Base-by-base conservation (phyloP, 2,113 vertebrate species). In the Scomber scombrus region DNA sequence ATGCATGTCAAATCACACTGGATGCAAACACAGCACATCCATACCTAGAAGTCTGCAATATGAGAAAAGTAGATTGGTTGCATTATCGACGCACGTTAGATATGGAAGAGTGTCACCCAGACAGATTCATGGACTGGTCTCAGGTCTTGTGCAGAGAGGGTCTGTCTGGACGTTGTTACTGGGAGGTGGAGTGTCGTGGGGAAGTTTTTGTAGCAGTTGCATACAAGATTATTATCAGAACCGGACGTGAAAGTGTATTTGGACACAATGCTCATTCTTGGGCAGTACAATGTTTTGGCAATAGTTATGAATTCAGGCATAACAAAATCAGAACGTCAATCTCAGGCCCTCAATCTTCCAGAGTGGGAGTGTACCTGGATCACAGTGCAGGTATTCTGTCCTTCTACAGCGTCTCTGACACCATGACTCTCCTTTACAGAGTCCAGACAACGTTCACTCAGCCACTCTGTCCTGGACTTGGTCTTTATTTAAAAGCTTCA, bases 191-290 rank as follows among this genome's bases (percentile, higher is more conserved):
- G 40, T 12, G 13, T 21, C 14, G n/a, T 13, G 14, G 2, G 5
- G 3, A 58, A 4, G 63, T 81, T 29, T 63, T 43, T 4, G 16
- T 85, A 40, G 73, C 57, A 0, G 73, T 78, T 2, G 2, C 69
- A 2, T 81, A 73, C 51, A 78, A 54, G 60, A 11, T 64, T 12
- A 69, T 78, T 1, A 68, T 47, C 52, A 68, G 60, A 61, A 0
- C 8, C 49, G 71, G 54, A 11, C 0, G 0, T 11, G 65, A 61
- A n/a, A 60, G 65, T n/a, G 18, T 2, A 15, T 75, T 84, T 60
- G 82, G 82, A 40, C 14, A 60, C 7, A 29, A 77, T 52, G 43
- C 45, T n/a, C 54, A 47, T 11, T 85, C 77, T 16, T 85, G 71
- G 65, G 51, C 49, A n/a, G 34, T 79, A 9, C 3, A 64, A 3